Conservation (phyloP, 2,797 vertebrate genomes). For the Furcifer pardalis region DNA sequence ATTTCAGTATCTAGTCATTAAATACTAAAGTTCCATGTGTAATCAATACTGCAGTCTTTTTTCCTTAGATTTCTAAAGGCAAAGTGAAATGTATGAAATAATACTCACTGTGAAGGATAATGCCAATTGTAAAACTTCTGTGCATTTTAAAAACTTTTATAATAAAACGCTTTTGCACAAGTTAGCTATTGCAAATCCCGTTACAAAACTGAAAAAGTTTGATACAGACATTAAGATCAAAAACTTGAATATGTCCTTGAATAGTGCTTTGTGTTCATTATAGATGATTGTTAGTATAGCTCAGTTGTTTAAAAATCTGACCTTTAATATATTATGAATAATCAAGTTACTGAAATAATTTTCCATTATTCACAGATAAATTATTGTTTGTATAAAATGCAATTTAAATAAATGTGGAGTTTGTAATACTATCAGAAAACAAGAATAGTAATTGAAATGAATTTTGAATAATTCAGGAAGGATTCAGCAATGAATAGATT, state of each 20-base stretch:
- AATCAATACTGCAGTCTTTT: not conserved
- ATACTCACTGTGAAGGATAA: not conserved
- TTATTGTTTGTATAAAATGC: not conserved
- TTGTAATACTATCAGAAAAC: not conserved
- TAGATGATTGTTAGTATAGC: not conserved
- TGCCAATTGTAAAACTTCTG: not conserved
- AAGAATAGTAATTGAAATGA: not conserved
- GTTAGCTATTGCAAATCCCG: not conserved
- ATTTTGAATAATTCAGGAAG: conserved; percentile 14
- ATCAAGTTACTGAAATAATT: not conserved
- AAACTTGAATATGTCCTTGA: not conserved
- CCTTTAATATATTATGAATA: not conserved
- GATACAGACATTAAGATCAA: not conserved
- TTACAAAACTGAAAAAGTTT: not conserved
- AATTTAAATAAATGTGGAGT: conserved; percentile 7
- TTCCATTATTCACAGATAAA: conserved; percentile 19
- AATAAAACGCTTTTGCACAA: not conserved
- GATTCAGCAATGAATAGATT: conserved; percentile 9
- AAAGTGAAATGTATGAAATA: not conserved
- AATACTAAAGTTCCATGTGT: not conserved
- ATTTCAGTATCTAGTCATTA: not conserved
- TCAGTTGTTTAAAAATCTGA: not conserved
- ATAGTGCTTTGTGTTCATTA: not conserved
- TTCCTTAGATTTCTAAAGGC: not conserved
- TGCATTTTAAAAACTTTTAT: not conserved